Base-by-base conservation (phyloP, 1,140 invertebrate species). In the Lepidurus arcticus region DNA sequence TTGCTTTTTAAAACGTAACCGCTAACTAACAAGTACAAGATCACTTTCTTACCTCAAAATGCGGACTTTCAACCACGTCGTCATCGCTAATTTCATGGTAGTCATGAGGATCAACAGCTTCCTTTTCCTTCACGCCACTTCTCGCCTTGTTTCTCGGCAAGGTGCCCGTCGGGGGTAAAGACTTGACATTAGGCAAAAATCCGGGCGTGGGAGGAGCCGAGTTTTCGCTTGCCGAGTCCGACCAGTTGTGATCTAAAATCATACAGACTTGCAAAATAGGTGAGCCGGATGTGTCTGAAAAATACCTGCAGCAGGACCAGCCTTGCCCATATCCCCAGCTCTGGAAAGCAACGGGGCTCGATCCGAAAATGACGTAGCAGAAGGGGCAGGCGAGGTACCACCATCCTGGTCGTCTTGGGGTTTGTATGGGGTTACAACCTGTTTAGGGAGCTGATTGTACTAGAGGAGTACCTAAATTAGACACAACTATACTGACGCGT, bases 21-120 rank as follows among this genome's bases (percentile, higher is more conserved):
- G 3, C 2, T 3, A n/a, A 87, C 85, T 76, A 80, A 77, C 79
- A 79, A 79, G 75, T 21, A 44, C 26, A 16, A 76, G 65, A 9
- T 80, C 73, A 16, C 10, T 34, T 26, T 53, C 80, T 82, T 82
- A 87, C 86, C 81, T 87, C 86, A 84, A 88, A 88, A 74, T 83
- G 81, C 34, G 87, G 86, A 82, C 86, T 88, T 79, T 87, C 86
- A 16, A 83, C 82, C 80, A 87, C 91, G 81, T 95, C 93, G 81
- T 95, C 94, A 83, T 96, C 94, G 44, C 92, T 94, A 73, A 97
- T 97, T 85, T 96, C 94, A 83, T 96, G 94, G 84, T 97, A 97
- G 82, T 96, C 94, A 82, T 95, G 93, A 80, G 79, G 76, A n/a
- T 53, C 44, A 45, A 44, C 43, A 13, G 45, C 42, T 34, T 44